phyloP scores from a whole-genome alignment of 2,113 vertebrate genomes.

The Nerophis lumbriciformis region DNA sequence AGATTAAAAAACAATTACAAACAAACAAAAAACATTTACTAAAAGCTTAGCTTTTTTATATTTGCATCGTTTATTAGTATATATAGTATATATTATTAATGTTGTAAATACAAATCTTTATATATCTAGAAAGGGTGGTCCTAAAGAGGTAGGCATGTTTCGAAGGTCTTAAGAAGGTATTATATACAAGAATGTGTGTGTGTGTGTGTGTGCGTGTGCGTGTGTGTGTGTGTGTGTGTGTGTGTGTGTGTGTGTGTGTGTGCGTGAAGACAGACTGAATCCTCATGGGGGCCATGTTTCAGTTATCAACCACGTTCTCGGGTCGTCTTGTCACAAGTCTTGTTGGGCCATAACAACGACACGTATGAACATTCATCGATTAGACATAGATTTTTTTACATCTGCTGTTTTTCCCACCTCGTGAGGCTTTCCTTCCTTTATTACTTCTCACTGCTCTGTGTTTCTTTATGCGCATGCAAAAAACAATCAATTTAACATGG shows the following conservation, averaged over 20 bases:
- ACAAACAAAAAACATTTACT: too few relatives aligned
- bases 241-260: conserved; percentile 15
- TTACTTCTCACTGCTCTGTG: neutral
- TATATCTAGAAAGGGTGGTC: too few relatives aligned
- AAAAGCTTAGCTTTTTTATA: too few relatives aligned
- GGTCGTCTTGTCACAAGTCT: conserved; percentile 2
- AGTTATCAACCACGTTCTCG: conserved; percentile 32
- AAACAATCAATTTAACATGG: neutral
- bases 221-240: conserved; percentile 30
- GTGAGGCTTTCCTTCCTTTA: conserved; percentile 1
- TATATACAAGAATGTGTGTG: conserved; percentile 4
- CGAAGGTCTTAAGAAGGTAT: too few relatives aligned
- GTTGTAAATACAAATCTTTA: too few relatives aligned
- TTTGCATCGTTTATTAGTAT: too few relatives aligned
- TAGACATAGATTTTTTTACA: conserved; percentile 16
- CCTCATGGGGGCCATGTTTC: conserved; percentile 42
- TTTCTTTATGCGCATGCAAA: neutral
- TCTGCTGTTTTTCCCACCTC: conserved; percentile 8
- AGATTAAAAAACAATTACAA: too few relatives aligned
- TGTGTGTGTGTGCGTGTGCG: conserved; percentile 6
- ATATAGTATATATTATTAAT: too few relatives aligned
- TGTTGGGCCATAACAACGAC: conserved; percentile 2
- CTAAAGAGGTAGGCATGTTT: too few relatives aligned
- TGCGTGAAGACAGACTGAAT: conserved; percentile 46
- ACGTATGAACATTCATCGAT: conserved; percentile 23